Percentiles rank a stretch among this genome's conserved stretches.
Conservation (phyloP, 2,888 invertebrate genomes). For the Caenorhabditis afra region DNA sequence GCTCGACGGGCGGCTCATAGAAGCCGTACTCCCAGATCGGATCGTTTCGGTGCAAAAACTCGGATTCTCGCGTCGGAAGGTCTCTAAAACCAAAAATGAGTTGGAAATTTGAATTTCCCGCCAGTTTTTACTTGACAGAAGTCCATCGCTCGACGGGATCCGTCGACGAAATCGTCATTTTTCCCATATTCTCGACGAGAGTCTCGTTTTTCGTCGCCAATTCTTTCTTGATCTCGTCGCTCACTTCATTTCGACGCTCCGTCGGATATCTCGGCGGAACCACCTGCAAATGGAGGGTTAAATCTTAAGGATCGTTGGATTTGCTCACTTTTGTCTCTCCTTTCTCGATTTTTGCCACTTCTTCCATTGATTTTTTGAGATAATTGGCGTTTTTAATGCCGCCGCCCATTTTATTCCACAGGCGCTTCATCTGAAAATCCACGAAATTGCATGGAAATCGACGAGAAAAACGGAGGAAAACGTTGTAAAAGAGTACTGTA, state of each 20-base stretch:
- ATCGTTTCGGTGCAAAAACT: conserved; percentile 71
- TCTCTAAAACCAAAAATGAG: conserved; percentile 58
- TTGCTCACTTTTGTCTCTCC: conserved; percentile 59
- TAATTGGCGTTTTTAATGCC: conserved; percentile 66
- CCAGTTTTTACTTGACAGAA: conserved; percentile 63
- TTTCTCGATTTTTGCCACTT: conserved; percentile 66
- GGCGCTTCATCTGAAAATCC: conserved; percentile 64
- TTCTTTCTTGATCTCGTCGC: conserved; percentile 66
- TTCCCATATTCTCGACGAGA: conserved; percentile 74
- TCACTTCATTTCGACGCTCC: conserved; percentile 66
- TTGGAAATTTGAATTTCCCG: neutral
- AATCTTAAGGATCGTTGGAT: neutral
- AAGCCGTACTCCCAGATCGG: conserved; percentile 77
- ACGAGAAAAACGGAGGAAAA: neutral
- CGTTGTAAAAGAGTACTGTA: neutral
- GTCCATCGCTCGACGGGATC: conserved; percentile 74
- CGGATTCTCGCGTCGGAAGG: conserved; percentile 71
- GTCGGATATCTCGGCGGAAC: conserved; percentile 75
- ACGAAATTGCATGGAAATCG: neutral
- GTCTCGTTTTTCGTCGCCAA: conserved; percentile 68
- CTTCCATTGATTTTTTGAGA: conserved; percentile 66
- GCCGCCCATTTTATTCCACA: conserved; percentile 68
- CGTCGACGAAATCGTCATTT: conserved; percentile 72
- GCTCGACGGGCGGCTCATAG: conserved; percentile 75
- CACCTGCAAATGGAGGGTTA: conserved; percentile 34